Percentiles rank a stretch among this genome's conserved stretches.
Evolutionary conservation across 2,888 invertebrate species (phyloP).

Genomic region (Catocala fraxini): DNA sequence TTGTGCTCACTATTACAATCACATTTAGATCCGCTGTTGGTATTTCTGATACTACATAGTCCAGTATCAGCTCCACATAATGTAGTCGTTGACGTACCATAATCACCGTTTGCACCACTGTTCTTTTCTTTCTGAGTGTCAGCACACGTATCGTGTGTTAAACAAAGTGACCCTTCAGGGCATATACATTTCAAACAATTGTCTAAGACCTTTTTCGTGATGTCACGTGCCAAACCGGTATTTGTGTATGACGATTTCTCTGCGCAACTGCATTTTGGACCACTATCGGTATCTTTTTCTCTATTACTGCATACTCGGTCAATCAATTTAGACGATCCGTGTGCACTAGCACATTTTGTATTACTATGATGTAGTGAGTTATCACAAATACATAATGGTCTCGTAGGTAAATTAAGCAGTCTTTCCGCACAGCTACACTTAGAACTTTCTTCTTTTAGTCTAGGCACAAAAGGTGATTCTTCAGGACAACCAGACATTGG

Average conservation of each 20-base stretch:
- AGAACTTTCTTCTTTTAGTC: too few species aligned
- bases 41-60: too few species aligned
- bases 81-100: neutral
- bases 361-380: too few species aligned
- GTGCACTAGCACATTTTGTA: neutral
- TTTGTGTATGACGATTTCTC: neutral
- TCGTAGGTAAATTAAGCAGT: too few species aligned
- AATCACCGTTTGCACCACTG: slow-evolving; percentile 4
- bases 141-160: neutral
- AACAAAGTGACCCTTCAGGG: neutral
- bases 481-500: slow-evolving; percentile 6
- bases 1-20: too few species aligned
- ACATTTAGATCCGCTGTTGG: too few species aligned
- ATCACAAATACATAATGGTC: too few species aligned
- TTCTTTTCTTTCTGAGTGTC: neutral
- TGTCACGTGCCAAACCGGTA: neutral
- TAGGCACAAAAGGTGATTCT: neutral
- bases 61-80: too few species aligned
- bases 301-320: neutral
- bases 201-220: neutral
- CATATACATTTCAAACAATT: slow-evolving; percentile 7
- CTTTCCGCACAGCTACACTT: too few species aligned
- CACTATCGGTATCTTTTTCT: neutral
- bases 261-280: neutral
- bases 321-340: neutral